Base-by-base conservation (phyloP, 2,797 vertebrate species). In the Lepus oiostolus region DNA sequence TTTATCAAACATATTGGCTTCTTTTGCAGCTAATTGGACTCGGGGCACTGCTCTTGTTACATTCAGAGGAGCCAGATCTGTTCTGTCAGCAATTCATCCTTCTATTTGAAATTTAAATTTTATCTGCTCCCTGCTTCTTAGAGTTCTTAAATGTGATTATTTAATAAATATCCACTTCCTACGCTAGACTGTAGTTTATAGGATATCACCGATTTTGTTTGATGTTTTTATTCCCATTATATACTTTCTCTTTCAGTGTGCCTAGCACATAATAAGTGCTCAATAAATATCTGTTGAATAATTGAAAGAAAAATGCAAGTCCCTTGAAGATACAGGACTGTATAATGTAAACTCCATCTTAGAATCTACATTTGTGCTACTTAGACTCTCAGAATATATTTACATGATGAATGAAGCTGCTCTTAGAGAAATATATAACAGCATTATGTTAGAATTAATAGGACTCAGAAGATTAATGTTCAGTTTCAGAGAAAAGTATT, bases 211-310 rank as follows among this genome's bases (percentile, higher is more conserved):
- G 19, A 86, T 77, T 54, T 87, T 91, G 38, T 50, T 85, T 71
- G 84, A 74, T 38, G 87, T 95, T 86, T 92, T 50, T 84, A 76
- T 81, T 90, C 19, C 54, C 28, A 42, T 19, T 88, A 42, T 14
- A 28, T 80, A 30, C 30, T 14, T 76, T 63, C 63, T 71, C 24
- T 11, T 19, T 93, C 22, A 86, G 74, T 72, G 42, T 77, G 79
- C 82, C 92, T 96, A 75, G 22, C 9, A 72, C 11, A 83, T 72
- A 96, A 11, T 86, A 90, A 95, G 24, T 82, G n/a, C 58, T 96
- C 79, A 95, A 30, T 95, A 96, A 94, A 84, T 90, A 74, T 93
- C 54, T 92, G 22, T 65, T 95, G 52, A 96, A 76, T 88, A 93
- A 94, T 82, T 7, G 5, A 76, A 89, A 80, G 63, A 93, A 93